Evolutionary conservation across 2,888 invertebrate genomes (phyloP), one percentile per base, ranked within the genome.

Genomic region (Amaurobius ferox): DNA sequence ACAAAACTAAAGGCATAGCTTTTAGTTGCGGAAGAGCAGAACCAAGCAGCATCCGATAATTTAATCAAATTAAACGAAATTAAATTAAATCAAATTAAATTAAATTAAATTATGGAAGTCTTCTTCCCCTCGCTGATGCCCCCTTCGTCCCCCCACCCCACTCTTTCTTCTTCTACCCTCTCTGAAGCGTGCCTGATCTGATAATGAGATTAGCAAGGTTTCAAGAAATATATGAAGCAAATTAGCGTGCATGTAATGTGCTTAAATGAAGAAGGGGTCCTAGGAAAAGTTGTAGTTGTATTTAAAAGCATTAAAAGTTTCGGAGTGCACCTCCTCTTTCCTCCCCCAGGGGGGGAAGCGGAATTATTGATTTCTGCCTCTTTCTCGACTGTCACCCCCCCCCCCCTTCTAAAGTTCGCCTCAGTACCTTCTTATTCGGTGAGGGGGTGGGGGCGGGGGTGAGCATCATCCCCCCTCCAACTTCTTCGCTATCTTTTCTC

Each of bases 31-130:
- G 39, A 68, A 48, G 64, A 29, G 39, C 29, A 40, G 23, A 55
- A 73, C 66, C 32, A 29, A 30, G 64, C 70, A 73, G 74, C 80
- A 81, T 77, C 70, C 79, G 86, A 79, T 86, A 86, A 86, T 86
- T 86, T 86, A 86, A 86, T 86, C 86, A 86, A 86, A 86, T 86
- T 86, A 86, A 86, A 86, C 79, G 86, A 76, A 86, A 86, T 86
- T 86, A 86, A 86, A 86, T 86, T 86, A 86, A 86, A 86, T 86
- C 86, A 86, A 86, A 86, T 86, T 86, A 86, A 86, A 86, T 86
- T 86, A 86, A 86, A 86, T 86, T 86, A 86, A 86, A 86, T 86
- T 86, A 86, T 86, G 86, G 86, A 62, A 67, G 64, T 70, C 55
- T 73, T 68, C 61, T 62, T 35, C 28, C 72, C 48, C 13, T 16